A percentile compares a stretch with the other conserved stretches of the same genome.
Conservation (phyloP, 2,113 vertebrate genomes). For the Pavo muticus region DNA sequence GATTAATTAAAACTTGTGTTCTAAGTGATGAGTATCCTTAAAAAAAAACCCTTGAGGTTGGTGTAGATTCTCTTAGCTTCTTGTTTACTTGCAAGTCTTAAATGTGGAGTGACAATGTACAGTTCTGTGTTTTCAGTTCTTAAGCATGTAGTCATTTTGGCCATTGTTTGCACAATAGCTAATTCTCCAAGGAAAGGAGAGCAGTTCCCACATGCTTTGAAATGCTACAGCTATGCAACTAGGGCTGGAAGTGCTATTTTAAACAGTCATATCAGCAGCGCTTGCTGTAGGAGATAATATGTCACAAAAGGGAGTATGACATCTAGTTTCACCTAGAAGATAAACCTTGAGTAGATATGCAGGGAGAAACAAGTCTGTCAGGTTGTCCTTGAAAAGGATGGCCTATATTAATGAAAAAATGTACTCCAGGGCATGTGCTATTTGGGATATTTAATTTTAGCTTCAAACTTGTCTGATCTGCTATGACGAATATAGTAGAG, state of each 20-base stretch:
- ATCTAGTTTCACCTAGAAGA: constrained; percentile 69
- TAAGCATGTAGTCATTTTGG: neutral
- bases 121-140: constrained; percentile 4
- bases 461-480: neutral
- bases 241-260: constrained; percentile 57
- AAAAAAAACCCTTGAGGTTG: neutral
- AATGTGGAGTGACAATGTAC: neutral
- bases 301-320: constrained; percentile 65
- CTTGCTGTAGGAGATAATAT: constrained; percentile 71
- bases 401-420: constrained; percentile 60
- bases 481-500: constrained; percentile 6
- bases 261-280: constrained; percentile 67
- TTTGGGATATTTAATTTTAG: constrained; percentile 57
- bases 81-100: neutral
- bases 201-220: constrained; percentile 42
- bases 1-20: constrained; percentile 53
- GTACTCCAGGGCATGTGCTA: constrained; percentile 45
- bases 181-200: neutral
- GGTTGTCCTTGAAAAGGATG: constrained; percentile 66
- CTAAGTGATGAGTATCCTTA: neutral
- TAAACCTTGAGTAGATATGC: constrained; percentile 65
- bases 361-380: constrained; percentile 55
- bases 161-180: neutral
- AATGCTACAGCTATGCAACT: constrained; percentile 48
- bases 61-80: neutral